Conservation (phyloP, 1,140 invertebrate genomes). For the Ectropis grisescens region DNA sequence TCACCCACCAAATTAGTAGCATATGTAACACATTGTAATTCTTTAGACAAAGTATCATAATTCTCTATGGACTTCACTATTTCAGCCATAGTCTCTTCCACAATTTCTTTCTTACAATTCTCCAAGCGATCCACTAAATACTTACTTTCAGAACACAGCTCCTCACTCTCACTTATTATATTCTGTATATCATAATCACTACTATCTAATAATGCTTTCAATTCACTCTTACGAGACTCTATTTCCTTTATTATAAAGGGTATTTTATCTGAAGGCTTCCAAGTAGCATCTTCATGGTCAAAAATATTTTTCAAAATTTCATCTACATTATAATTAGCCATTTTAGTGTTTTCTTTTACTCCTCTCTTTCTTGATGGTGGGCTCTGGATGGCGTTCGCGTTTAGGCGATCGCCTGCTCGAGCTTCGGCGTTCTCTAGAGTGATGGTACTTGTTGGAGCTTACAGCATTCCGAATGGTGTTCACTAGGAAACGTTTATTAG, state of each 20-base stretch:
- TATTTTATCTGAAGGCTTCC: conserved; percentile 67
- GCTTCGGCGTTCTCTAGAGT: conserved; percentile 23
- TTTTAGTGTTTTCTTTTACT: conserved; percentile 55
- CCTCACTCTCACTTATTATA: conserved; percentile 64
- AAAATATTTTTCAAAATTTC: conserved; percentile 34
- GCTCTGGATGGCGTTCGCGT: conserved; percentile 32
- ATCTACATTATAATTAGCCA: conserved; percentile 42
- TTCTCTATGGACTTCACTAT: conserved; percentile 70
- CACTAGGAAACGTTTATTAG: conserved; percentile 74
- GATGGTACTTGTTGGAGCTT: conserved; percentile 54
- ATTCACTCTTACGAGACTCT: conserved; percentile 68
- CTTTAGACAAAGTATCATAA: conserved; percentile 65
- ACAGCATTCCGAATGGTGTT: conserved; percentile 61
- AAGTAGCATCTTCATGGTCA: conserved; percentile 25
- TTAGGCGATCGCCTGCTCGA: conserved; percentile 31
- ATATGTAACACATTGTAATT: conserved; percentile 68
- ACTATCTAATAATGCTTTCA: conserved; percentile 67
- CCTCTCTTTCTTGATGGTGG: conserved; percentile 53
- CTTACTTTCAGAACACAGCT: conserved; percentile 61
- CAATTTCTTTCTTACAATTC: conserved; percentile 64
- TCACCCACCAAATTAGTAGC: conserved; percentile 66
- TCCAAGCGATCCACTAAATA: conserved; percentile 64
- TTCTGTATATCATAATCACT: conserved; percentile 70
- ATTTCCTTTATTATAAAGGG: conserved; percentile 69
- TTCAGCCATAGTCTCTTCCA: conserved; percentile 71